Evolutionary conservation across 2,113 vertebrate species (phyloP), one percentile per base, ranked within the genome.

Genomic region (Hippocampus abdominalis): DNA sequence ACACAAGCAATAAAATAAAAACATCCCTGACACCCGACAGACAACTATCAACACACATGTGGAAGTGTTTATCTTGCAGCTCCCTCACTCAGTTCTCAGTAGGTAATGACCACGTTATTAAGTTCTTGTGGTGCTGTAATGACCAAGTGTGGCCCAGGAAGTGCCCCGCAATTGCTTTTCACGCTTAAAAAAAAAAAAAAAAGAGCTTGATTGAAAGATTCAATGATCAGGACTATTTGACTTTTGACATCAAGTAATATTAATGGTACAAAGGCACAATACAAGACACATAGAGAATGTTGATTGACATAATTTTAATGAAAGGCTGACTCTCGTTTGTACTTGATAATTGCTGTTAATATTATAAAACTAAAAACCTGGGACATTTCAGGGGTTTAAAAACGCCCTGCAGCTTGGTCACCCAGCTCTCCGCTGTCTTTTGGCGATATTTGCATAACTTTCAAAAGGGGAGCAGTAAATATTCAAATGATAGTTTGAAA

Each of bases 31-130:
- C 67, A 56, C 65, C 64, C 64, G 53, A 39, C 65, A 40, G 39
- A 70, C 36, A 72, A 69, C 57, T 61, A 77, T 64, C 57, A 46
- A 75, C 64, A 73, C 77, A 84, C 89, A 91, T 85, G 81, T 88
- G 89, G 85, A 90, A 91, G 86, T 49, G 80, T 86, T 91, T 91
- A 87, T 76, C 81, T 78, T 71, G 68, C 66, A 72, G 66, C 64
- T 85, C 64, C 77, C 82, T 76, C 77, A 72, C 75, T 78, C 21
- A 0, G 66, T 56, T 71, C 71, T 73, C 71, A 23, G 65, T 78
- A 87, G 82, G 79, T 89, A 90, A 91, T 90, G 87, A 89, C 80
- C 66, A 61, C 59, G 64, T 70, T 77, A 88, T 88, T 86, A 83
- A 83, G 84, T 82, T 78, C 81, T 82, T 83, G 83, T 48, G 76